Percentiles rank a stretch among this genome's conserved stretches.
These are phyloP conservation scores for Pogonus chalceus DNA, from an alignment of 1,140 invertebrate genomes.

Conservation along the genomic window DNA sequence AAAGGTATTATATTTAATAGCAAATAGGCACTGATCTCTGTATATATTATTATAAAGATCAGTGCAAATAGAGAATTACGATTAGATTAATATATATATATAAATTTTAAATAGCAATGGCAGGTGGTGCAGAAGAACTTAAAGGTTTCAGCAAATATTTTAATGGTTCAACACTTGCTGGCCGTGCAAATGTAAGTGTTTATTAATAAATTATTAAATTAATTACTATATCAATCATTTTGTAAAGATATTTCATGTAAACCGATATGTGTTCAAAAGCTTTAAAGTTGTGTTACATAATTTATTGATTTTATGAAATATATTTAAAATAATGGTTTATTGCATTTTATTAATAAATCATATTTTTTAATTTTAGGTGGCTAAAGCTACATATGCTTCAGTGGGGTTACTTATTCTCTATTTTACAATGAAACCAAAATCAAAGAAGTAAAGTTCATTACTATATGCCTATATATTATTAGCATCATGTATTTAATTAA, in stretches of 20 bases:
- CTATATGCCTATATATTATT: not conserved
- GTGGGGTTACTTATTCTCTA: slow-evolving; percentile 46
- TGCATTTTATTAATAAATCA: slow-evolving; percentile 15
- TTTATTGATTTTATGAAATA: slow-evolving; percentile 1
- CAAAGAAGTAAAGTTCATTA: slow-evolving; percentile 43
- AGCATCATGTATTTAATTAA: not conserved
- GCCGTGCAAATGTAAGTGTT: slow-evolving; percentile 55
- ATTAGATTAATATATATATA: too few species aligned
- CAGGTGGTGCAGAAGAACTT: slow-evolving; percentile 47
- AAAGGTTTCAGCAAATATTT: slow-evolving; percentile 51
- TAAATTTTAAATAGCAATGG: slow-evolving; percentile 46
- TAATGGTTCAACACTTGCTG: slow-evolving; percentile 48
- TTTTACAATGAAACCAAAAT: slow-evolving; percentile 47
- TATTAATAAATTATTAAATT: not conserved
- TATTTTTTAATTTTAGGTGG: slow-evolving; percentile 43
- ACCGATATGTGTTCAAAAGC: not conserved
- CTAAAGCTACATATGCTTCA: slow-evolving; percentile 50
- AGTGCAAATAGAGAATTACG: too few species aligned
- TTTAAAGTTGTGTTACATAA: not conserved
- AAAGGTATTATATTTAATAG: too few species aligned
- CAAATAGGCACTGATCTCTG: too few species aligned
- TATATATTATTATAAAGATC: too few species aligned
- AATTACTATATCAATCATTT: not conserved
- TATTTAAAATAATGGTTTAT: slow-evolving; percentile 2
- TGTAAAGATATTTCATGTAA: not conserved